Conservation (phyloP, 2,113 vertebrate species). For the Gnathonemus longibarbis region DNA sequence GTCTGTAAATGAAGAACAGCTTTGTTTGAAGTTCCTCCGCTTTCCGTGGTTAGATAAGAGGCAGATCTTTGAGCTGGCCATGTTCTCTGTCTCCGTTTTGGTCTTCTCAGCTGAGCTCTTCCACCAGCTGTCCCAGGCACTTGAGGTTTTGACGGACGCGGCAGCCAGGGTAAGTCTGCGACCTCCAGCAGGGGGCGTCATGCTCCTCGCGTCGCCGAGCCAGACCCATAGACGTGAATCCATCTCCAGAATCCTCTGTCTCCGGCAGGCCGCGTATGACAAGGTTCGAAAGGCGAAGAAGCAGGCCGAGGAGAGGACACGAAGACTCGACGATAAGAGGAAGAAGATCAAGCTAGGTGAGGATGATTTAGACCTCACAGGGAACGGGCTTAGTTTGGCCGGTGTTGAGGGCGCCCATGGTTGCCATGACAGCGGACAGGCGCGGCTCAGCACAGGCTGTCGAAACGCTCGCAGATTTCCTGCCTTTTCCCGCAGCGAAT, state of each 20-base stretch:
- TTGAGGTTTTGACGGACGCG: slow-evolving; percentile 84
- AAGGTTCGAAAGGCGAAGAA: slow-evolving; percentile 78
- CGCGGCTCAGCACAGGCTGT: background rate
- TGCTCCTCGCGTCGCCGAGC: background rate
- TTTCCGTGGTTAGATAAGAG: background rate
- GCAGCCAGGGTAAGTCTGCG: slow-evolving; percentile 77
- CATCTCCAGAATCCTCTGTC: background rate
- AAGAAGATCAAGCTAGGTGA: slow-evolving; percentile 97
- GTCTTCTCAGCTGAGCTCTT: slow-evolving; percentile 75
- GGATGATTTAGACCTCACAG: background rate
- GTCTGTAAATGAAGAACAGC: background rate
- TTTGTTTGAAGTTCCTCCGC: background rate
- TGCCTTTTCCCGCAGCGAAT: background rate
- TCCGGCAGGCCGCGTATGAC: slow-evolving; percentile 82
- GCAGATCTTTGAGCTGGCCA: background rate
- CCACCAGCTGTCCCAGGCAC: slow-evolving; percentile 91
- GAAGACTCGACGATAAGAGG: slow-evolving; percentile 79
- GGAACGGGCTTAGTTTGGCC: background rate
- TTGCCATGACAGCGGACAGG: background rate
- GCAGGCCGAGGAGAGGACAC: slow-evolving; percentile 80
- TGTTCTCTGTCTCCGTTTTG: slow-evolving; percentile 16
- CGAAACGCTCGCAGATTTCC: background rate
- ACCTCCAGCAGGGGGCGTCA: background rate
- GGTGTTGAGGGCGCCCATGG: background rate
- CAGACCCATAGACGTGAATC: background rate